Conservation (phyloP, 2,113 vertebrate species). For the Craseonycteris thonglongyai region DNA sequence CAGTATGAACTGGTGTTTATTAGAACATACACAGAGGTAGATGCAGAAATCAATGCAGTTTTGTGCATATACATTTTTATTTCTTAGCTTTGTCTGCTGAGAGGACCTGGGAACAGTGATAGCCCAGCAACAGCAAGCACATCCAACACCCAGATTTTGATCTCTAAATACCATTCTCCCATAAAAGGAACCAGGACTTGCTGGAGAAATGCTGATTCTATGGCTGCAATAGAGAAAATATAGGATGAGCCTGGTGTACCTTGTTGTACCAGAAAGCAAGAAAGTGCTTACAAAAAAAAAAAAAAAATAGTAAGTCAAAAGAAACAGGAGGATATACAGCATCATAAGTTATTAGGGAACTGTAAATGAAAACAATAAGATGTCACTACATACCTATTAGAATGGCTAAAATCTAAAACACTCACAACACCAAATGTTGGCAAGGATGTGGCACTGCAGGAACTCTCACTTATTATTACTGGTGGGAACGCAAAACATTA, state of each 20-base stretch:
- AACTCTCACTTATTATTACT: background rate
- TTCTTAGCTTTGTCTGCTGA: background rate
- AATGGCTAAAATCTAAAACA: background rate
- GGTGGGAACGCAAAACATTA: background rate
- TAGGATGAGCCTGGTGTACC: background rate
- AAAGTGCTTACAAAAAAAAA: background rate
- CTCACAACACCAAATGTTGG: background rate
- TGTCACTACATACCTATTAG: background rate
- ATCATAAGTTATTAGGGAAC: background rate
- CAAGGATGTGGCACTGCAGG: background rate
- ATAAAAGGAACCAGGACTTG: background rate
- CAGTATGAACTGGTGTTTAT: background rate
- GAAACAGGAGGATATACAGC: background rate
- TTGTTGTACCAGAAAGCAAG: background rate
- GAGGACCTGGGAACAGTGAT: background rate
- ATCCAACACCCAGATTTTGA: background rate
- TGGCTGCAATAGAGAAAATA: background rate
- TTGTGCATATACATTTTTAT: fast-evolving
- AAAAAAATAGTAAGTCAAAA: background rate
- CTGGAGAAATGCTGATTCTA: background rate
- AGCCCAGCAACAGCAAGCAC: background rate
- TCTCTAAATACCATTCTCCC: background rate
- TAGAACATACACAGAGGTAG: background rate
- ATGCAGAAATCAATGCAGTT: background rate
- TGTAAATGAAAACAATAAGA: background rate